Conservation (phyloP, 2,113 vertebrate genomes). For the Alosa alosa region DNA sequence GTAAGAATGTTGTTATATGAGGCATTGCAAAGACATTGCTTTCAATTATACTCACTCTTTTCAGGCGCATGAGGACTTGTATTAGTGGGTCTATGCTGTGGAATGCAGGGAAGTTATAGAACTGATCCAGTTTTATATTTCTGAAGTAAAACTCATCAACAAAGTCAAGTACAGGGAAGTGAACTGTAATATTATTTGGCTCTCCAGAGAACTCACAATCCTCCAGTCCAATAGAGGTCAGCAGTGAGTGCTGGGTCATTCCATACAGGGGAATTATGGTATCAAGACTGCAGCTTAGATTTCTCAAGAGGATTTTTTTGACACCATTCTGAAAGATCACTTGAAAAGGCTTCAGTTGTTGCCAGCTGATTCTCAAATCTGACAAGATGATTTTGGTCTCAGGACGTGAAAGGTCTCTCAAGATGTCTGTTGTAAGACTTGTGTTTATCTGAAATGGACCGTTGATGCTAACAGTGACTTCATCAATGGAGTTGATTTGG, state of each 20-base stretch:
- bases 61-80: constrained; percentile 41
- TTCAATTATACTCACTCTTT: constrained; percentile 62
- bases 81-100: background rate
- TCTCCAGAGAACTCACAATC: background rate
- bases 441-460: background rate
- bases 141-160: background rate
- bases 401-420: constrained; percentile 63
- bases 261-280: background rate
- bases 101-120: constrained; percentile 52
- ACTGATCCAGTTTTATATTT: constrained; percentile 32
- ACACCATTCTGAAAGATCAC: background rate
- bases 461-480: constrained; percentile 57
- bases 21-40: constrained; percentile 72
- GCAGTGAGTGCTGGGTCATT: background rate
- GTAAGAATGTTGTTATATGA: constrained; percentile 42
- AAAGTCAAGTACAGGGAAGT: background rate
- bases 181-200: background rate
- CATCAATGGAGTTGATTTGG: constrained; percentile 41
- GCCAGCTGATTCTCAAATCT: constrained; percentile 49
- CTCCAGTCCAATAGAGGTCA: background rate
- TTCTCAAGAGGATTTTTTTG: constrained; percentile 35
- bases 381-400: constrained; percentile 57
- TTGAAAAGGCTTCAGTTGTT: background rate
- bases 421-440: constrained; percentile 42
- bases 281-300: background rate